These are phyloP conservation scores for Bombus superbus DNA, from an alignment of 1,140 invertebrate genomes.

Conservation along the genomic window DNA sequence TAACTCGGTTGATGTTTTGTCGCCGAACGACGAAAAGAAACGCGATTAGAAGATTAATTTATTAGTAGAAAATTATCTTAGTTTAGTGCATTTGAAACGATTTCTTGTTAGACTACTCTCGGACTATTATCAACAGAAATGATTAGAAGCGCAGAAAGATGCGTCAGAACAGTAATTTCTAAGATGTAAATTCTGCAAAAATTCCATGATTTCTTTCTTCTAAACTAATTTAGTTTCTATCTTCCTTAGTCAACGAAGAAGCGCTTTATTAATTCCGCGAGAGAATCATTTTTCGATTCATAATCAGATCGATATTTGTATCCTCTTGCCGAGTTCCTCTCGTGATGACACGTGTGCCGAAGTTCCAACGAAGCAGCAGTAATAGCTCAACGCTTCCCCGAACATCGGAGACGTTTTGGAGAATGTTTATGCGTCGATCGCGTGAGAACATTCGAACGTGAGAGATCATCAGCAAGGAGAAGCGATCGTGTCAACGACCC, in stretches of 20 bases:
- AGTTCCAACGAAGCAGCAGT: not conserved
- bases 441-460: not conserved
- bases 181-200: not conserved
- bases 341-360: not conserved
- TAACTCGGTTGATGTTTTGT: not conserved
- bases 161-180: not conserved
- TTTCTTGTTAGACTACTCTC: not conserved
- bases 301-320: too few relatives aligned
- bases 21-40: not conserved
- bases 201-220: not conserved
- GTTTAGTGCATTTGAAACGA: not conserved
- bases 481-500: conserved; percentile 58
- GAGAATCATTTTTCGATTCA: too few relatives aligned
- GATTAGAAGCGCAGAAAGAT: too few relatives aligned
- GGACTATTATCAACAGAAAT: too few relatives aligned
- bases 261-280: too few relatives aligned
- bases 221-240: not conserved
- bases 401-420: not conserved
- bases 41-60: not conserved
- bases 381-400: not conserved
- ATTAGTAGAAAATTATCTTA: not conserved
- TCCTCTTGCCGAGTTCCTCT: not conserved
- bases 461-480: conserved; percentile 14
- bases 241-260: not conserved
- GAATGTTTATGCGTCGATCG: conserved; percentile 14